phyloP scores from a whole-genome alignment of 2,888 invertebrate genomes.

The Macrosoma leucophasiata region DNA sequence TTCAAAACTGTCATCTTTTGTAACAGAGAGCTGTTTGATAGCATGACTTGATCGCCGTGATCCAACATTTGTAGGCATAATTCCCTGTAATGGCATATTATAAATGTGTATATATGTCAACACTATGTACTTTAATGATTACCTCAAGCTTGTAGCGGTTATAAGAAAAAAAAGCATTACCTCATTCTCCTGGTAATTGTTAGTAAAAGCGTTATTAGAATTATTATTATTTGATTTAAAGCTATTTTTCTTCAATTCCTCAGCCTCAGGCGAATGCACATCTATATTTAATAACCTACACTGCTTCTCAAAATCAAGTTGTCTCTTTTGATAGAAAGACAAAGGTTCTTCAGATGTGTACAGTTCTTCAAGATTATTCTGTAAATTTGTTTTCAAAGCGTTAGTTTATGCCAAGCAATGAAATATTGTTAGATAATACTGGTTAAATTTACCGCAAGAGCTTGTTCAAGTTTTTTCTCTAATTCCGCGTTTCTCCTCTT shows the following conservation, averaged over 20 bases:
- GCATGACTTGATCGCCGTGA: conserved; percentile 71
- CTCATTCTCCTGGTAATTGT: conserved; percentile 32
- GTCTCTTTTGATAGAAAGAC: conserved; percentile 65
- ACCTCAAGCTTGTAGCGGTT: not conserved
- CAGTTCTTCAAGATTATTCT: conserved; percentile 50
- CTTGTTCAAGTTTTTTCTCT: conserved; percentile 84
- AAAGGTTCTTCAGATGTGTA: conserved; percentile 55
- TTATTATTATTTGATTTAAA: conserved; percentile 45
- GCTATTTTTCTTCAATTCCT: conserved; percentile 37
- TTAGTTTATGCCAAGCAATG: conserved; percentile 10
- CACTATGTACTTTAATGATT: not conserved
- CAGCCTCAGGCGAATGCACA: conserved; percentile 56
- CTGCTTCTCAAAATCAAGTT: conserved; percentile 64
- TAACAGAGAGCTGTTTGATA: conserved; percentile 65
- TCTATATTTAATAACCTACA: conserved; percentile 65
- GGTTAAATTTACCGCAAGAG: conserved; percentile 69
- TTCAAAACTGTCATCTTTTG: conserved; percentile 71
- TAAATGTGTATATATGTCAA: conserved; percentile 6
- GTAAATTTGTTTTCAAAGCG: conserved; percentile 48
- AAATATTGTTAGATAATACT: conserved; percentile 15
- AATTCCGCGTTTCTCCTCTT: conserved; percentile 85
- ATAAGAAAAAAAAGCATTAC: conserved; percentile 4
- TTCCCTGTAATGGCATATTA: conserved; percentile 49
- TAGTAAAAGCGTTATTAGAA: conserved; percentile 43
- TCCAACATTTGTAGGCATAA: conserved; percentile 61